A percentile compares a stretch with the other conserved stretches of the same genome.
Evolutionary conservation across 2,113 vertebrate species (phyloP).

Genomic region (Paramormyrops kingsleyae): DNA sequence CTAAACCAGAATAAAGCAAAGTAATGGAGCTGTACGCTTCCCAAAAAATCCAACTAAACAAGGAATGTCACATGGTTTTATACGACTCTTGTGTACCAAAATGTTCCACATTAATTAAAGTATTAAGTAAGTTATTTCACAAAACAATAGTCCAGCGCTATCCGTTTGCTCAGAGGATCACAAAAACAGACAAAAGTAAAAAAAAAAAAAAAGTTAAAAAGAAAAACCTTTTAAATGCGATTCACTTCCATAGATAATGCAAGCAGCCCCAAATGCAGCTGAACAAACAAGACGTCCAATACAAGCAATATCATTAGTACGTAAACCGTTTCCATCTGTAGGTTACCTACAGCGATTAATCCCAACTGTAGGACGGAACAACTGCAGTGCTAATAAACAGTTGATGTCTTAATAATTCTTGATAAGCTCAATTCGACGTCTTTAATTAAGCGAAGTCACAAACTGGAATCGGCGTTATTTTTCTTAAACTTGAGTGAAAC

Average conservation of each 20-base stretch:
- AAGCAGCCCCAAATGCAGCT: background rate
- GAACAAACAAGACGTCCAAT: background rate
- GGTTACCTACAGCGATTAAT: background rate
- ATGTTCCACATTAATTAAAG: background rate
- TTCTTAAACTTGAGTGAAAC: background rate
- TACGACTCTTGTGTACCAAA: background rate
- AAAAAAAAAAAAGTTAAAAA: background rate
- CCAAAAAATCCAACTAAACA: background rate
- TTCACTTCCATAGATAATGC: background rate
- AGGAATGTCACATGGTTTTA: background rate
- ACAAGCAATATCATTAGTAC: background rate
- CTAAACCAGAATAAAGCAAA: background rate
- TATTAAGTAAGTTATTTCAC: too few species aligned
- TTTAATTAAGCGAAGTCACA: background rate
- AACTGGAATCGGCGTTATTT: background rate
- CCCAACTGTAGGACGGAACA: background rate
- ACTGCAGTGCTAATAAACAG: background rate
- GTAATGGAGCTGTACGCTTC: background rate
- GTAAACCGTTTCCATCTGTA: background rate
- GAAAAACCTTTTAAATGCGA: background rate
- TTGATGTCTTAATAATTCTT: background rate
- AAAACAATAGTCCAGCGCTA: too few species aligned
- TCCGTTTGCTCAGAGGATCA: background rate
- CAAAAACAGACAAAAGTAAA: background rate
- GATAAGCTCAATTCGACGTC: background rate